Evolutionary conservation across 2,888 invertebrate species (phyloP), one percentile per base, ranked within the genome.

Genomic region (Harpalus rubripes): DNA sequence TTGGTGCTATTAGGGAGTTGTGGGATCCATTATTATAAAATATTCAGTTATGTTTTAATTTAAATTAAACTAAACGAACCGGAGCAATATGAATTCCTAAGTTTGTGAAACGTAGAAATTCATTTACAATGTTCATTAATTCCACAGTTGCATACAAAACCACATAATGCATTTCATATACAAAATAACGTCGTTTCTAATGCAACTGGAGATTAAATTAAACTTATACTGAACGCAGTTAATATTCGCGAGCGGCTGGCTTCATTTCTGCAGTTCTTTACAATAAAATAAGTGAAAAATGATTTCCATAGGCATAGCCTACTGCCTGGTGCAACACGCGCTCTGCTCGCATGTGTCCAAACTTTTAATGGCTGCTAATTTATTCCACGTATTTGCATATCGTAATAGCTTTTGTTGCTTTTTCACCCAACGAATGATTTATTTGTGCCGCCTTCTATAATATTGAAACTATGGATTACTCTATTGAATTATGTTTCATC

Each of bases 341-440:
- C 26, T 68, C 26, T 26, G n/a, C 39, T 61, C 22, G 65, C 79
- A 80, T 81, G 63, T 65, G 16, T n/a, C 63, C 56, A 56, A 81
- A 81, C 65, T 81, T 80, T 80, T 81, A 81, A 81, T 81, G 26
- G 63, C 65, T 63, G 81, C 15, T 81, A 65, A 81, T 81, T 63
- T 81, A 81, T 81, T 41, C 65, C 26, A 4, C 10, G 65, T 15
- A 81, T 81, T 81, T 81, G 56, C 81, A 81, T 81, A 81, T 65
- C 81, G 63, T 81, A 81, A 81, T 81, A 41, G 81, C 10, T 81
- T 81, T 81, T 81, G 81, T 81, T 81, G 65, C 65, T 81, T 65
- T 81, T 65, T 65, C 59, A 79, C 59, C 59, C 74, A 44, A 15
- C 8, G 44, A 41, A 74, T 74, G 74, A 74, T 74, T 74, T 44